Evolutionary conservation across 30 jellyfish, hydroid and myxozoan genomes (phyloP).

Genomic region (Hydra vulgaris): DNA sequence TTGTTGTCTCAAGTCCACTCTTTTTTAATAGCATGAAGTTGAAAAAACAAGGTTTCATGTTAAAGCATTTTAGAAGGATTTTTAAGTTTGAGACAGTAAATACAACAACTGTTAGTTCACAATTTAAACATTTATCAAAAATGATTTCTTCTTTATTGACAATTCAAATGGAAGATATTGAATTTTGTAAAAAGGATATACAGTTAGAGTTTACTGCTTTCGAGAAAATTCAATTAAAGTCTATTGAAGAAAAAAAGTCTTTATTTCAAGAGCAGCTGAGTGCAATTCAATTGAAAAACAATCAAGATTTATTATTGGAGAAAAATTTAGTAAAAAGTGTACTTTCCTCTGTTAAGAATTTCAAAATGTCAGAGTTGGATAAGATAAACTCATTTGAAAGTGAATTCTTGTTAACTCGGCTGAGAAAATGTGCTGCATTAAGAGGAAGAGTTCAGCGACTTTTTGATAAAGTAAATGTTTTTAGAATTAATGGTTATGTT

Average conservation of each 20-base stretch:
- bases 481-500: background rate
- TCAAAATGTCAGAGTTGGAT: background rate
- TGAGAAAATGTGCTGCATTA: background rate
- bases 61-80: background rate
- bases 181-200: background rate
- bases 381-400: background rate
- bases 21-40: background rate
- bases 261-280: background rate
- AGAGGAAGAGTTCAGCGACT: background rate
- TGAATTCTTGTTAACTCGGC: background rate
- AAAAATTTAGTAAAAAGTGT: background rate
- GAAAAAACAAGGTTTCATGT: background rate
- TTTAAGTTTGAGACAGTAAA: background rate
- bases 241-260: background rate
- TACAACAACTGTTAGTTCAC: background rate
- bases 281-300: background rate
- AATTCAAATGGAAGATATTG: conserved; percentile 1
- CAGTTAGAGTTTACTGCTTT: background rate
- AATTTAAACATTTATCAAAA: background rate
- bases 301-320: background rate
- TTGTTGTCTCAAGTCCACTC: background rate
- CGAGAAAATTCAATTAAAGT: background rate
- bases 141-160: conserved; percentile 4
- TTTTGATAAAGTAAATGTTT: background rate
- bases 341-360: background rate